Conservation (phyloP, 2,888 invertebrate genomes). For the Parnassius orleans region DNA sequence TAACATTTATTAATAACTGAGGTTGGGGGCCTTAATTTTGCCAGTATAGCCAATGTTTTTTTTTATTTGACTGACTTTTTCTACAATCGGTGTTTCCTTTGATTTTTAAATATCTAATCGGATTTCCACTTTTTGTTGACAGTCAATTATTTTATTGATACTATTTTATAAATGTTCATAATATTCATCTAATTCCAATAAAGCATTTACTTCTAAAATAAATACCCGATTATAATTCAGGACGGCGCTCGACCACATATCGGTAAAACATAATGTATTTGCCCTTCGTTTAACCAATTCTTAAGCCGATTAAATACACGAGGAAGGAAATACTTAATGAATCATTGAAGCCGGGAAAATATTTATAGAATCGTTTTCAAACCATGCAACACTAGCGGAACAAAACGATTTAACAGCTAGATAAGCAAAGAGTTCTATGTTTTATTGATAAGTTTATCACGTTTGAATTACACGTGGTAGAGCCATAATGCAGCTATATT, state of each 20-base stretch:
- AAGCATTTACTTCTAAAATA: constrained; percentile 3
- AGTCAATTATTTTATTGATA: too few relatives aligned
- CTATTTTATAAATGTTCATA: too few relatives aligned
- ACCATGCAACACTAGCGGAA: constrained; percentile 21
- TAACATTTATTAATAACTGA: too few relatives aligned
- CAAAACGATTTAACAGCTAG: constrained; percentile 17
- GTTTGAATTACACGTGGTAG: too few relatives aligned
- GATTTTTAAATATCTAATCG: too few relatives aligned
- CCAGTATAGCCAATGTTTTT: too few relatives aligned
- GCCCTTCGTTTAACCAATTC: constrained; percentile 23
- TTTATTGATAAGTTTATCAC: too few relatives aligned
- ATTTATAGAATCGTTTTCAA: constrained; percentile 17
- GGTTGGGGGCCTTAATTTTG: too few relatives aligned
- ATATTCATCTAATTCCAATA: constrained; percentile 5
- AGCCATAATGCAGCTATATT: too few relatives aligned
- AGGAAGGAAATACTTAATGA: constrained; percentile 25
- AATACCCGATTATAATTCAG: constrained; percentile 8
- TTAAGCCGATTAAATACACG: constrained; percentile 15
- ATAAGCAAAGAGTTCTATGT: constrained; percentile 5
- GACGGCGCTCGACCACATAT: constrained; percentile 15
- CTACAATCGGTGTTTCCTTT: too few relatives aligned
- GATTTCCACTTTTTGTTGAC: too few relatives aligned
- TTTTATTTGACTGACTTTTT: too few relatives aligned
- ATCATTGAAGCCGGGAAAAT: constrained; percentile 16
- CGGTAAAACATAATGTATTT: constrained; percentile 22